These are phyloP conservation scores for Illadopsis cleaveri DNA, from an alignment of 2,113 vertebrate species.

Conservation along the genomic window DNA sequence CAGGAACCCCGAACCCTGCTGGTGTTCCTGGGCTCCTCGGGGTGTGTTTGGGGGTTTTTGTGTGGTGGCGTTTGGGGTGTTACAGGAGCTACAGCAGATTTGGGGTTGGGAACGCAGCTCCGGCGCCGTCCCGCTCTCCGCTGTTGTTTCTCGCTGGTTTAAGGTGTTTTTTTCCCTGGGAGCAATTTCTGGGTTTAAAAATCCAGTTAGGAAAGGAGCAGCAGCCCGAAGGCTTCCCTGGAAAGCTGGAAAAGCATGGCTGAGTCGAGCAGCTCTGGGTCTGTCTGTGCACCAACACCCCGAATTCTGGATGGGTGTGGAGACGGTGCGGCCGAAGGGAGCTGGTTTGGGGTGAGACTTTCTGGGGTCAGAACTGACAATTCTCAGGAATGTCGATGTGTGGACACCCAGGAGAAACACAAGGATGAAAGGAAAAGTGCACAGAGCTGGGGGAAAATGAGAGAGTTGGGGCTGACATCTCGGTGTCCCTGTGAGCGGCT, in stretches of 20 bases:
- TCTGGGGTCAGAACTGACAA: background rate
- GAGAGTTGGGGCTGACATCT: background rate
- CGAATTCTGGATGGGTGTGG: background rate
- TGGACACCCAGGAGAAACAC: accelerated
- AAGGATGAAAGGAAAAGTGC: background rate
- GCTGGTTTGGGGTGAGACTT: background rate
- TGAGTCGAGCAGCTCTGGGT: background rate
- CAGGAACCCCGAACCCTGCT: accelerated
- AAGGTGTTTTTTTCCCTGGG: background rate
- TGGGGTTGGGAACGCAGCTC: background rate
- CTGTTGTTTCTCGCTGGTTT: background rate
- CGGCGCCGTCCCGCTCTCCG: accelerated
- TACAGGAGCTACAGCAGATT: accelerated
- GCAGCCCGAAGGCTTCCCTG: accelerated
- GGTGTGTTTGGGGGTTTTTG: background rate
- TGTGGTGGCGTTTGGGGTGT: background rate
- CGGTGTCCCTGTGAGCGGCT: accelerated
- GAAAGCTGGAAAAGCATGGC: background rate
- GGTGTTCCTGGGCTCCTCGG: accelerated
- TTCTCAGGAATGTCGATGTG: accelerated
- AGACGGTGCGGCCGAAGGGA: accelerated
- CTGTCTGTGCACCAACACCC: background rate
- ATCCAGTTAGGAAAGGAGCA: background rate
- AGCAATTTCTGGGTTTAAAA: accelerated
- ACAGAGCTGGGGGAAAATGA: background rate